These are phyloP conservation scores for Cheilosia impressa DNA, from an alignment of 2,888 invertebrate species.

Conservation along the genomic window DNA sequence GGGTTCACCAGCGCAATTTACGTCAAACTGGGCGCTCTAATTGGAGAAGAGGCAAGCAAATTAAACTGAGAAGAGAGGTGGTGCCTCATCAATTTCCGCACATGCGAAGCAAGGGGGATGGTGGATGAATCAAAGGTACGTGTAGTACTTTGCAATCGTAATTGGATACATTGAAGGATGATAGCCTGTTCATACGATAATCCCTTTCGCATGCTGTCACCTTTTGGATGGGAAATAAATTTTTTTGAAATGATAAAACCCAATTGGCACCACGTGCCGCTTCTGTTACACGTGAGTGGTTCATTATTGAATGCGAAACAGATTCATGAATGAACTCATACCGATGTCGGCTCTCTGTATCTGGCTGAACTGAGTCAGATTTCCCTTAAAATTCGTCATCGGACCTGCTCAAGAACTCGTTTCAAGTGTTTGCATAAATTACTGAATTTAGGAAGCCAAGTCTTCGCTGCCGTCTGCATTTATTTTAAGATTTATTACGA, in stretches of 20 bases:
- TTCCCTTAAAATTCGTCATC: slow-evolving; percentile 1
- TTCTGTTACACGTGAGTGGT: too few species aligned
- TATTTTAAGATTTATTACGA: background rate
- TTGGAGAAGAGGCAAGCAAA: background rate
- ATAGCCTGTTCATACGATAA: too few species aligned
- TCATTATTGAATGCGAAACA: background rate
- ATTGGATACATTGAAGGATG: too few species aligned
- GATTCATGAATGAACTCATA: slow-evolving; percentile 2
- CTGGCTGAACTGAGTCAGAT: background rate
- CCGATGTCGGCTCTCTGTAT: background rate
- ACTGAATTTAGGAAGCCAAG: background rate
- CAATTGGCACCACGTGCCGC: too few species aligned
- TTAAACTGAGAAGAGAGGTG: background rate
- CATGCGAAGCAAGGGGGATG: too few species aligned
- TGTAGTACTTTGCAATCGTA: too few species aligned
- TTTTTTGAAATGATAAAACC: too few species aligned
- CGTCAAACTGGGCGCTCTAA: background rate
- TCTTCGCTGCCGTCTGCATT: background rate
- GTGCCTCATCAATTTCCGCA: background rate
- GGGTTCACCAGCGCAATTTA: background rate
- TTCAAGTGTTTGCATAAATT: background rate
- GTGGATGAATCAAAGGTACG: too few species aligned
- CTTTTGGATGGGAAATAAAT: too few species aligned
- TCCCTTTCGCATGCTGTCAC: too few species aligned
- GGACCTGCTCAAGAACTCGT: background rate